phyloP scores from a whole-genome alignment of 2,888 invertebrate genomes.

The Hypsopygia costalis region DNA sequence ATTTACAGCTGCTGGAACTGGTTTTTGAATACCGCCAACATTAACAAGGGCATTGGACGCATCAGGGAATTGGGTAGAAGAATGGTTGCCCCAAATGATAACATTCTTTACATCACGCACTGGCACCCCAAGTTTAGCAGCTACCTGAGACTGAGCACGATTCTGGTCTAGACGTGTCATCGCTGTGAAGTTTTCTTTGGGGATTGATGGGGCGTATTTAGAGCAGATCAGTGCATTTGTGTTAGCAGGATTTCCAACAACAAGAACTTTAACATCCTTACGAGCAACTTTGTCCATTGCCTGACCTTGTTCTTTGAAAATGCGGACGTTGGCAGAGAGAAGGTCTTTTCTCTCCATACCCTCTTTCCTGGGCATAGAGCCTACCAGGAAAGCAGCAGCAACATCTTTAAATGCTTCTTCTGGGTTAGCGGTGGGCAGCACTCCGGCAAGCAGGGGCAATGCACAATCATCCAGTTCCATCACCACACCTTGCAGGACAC shows the following conservation, averaged over 20 bases:
- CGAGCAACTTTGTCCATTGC: conserved; percentile 94
- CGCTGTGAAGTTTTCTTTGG: conserved; percentile 97
- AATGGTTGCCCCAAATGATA: conserved; percentile 99
- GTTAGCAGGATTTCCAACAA: conserved; percentile 99
- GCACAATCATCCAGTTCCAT: conserved; percentile 99
- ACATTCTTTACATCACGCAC: conserved; percentile 92
- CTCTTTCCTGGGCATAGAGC: conserved; percentile 96
- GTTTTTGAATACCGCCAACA: conserved; percentile 73
- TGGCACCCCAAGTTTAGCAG: conserved; percentile 84
- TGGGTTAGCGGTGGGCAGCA: conserved; percentile 93
- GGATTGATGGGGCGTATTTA: conserved; percentile 97
- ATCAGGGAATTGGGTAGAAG: conserved; percentile 99
- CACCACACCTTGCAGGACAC: conserved; percentile 97
- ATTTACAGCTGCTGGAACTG: conserved; percentile 86
- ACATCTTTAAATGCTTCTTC: conserved; percentile 97
- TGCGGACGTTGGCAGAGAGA: conserved; percentile 97
- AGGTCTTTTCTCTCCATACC: conserved; percentile 99
- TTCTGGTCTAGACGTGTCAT: conserved; percentile 99
- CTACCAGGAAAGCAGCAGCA: conserved; percentile 97
- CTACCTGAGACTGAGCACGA: conserved; percentile 94
- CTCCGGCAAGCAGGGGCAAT: conserved; percentile 90
- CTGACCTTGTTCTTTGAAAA: conserved; percentile 98
- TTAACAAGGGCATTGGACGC: conserved; percentile 86
- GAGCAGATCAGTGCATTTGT: conserved; percentile 98
- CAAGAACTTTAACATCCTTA: conserved; percentile 95